Evolutionary conservation across 2,797 vertebrate species (phyloP).

Genomic region (Muscicapa striata): DNA sequence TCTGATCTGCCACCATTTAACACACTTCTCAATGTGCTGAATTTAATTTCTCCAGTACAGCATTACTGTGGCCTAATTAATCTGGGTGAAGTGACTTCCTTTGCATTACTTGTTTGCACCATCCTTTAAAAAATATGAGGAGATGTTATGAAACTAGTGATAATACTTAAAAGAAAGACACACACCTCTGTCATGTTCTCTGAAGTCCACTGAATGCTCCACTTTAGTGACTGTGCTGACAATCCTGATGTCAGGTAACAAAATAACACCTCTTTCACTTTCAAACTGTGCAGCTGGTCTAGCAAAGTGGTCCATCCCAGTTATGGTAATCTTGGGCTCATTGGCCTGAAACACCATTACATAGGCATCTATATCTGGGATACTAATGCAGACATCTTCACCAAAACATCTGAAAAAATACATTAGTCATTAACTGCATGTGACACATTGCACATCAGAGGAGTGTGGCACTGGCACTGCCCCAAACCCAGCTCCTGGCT

Average conservation of each 20-base stretch:
- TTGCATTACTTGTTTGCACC: not conserved
- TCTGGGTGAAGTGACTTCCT: not conserved
- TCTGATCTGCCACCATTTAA: not conserved
- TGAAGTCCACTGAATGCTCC: conserved; percentile 72
- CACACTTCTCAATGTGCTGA: not conserved
- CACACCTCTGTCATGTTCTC: conserved; percentile 75
- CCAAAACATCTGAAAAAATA: conserved; percentile 90
- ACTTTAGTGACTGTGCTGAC: conserved; percentile 87
- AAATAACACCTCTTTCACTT: conserved; percentile 79
- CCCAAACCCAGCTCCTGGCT: not conserved
- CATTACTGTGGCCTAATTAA: not conserved
- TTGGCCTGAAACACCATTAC: conserved; percentile 94
- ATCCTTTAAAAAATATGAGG: not conserved
- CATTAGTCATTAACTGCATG: conserved; percentile 41
- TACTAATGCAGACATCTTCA: conserved; percentile 93
- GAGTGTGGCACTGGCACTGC: not conserved
- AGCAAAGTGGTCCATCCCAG: conserved; percentile 86
- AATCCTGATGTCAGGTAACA: conserved; percentile 92
- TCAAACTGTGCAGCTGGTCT: conserved; percentile 84
- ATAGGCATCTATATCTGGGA: conserved; percentile 90
- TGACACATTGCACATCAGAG: not conserved
- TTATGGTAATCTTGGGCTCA: conserved; percentile 92
- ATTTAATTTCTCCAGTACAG: not conserved
- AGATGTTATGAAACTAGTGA: not conserved
- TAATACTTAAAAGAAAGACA: not conserved